A percentile compares a stretch with the other conserved stretches of the same genome.
Conservation (phyloP, 1,140 invertebrate genomes). For the Acromyrmex heyeri region DNA sequence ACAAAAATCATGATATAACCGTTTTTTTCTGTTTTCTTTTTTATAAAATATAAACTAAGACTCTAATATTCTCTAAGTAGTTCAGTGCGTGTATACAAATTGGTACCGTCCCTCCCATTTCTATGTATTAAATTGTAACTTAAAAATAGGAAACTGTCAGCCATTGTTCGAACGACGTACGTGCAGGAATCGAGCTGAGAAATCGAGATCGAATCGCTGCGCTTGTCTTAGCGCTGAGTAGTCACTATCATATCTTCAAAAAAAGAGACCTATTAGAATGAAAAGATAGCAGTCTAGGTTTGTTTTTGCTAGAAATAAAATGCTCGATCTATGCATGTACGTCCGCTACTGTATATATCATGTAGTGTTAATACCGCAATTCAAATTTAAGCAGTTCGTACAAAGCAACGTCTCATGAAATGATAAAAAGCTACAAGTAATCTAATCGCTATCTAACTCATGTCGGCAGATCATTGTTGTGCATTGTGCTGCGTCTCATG, state of each 20-base stretch:
- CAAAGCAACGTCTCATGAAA: constrained; percentile 77
- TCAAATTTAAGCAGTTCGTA: constrained; percentile 50
- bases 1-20: constrained; percentile 60
- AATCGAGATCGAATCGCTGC: not conserved
- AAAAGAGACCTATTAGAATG: not conserved
- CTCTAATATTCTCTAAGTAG: constrained; percentile 33
- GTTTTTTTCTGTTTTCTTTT: not conserved
- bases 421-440: constrained; percentile 77
- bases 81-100: constrained; percentile 62
- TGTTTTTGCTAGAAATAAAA: not conserved
- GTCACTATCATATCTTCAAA: too few relatives aligned
- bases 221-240: too few relatives aligned
- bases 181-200: not conserved
- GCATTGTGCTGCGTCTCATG: constrained; percentile 93
- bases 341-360: constrained; percentile 11
- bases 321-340: not conserved
- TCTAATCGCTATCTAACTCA: constrained; percentile 74
- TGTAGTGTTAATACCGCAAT: constrained; percentile 44
- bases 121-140: constrained; percentile 35
- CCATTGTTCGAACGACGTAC: not conserved
- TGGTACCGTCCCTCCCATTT: constrained; percentile 46
- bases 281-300: not conserved
- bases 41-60: constrained; percentile 74
- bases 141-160: constrained; percentile 23
- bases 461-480: constrained; percentile 86